Percentiles rank a stretch among this genome's conserved stretches.
These are phyloP conservation scores for Anastatus disparis DNA, from an alignment of 1,140 invertebrate genomes.

Conservation along the genomic window DNA sequence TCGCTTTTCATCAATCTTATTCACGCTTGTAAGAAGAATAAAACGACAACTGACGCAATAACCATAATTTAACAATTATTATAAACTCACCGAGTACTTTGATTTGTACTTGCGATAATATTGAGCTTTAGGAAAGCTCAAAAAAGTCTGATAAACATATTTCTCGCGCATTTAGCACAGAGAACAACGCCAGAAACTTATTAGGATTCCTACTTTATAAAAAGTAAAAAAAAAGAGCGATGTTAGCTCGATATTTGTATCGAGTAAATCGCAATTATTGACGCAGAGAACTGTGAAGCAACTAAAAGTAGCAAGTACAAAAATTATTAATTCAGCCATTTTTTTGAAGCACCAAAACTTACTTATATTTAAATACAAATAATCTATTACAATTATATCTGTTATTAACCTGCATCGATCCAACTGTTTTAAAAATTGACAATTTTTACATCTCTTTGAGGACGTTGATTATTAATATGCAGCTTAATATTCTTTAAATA, in stretches of 20 bases:
- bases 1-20: not conserved
- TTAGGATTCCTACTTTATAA: constrained; percentile 21
- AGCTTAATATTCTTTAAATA: not conserved
- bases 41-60: constrained; percentile 17
- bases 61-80: constrained; percentile 26
- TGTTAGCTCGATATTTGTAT: not conserved
- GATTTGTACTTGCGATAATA: constrained; percentile 28
- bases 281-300: not conserved
- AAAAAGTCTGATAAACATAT: constrained; percentile 7
- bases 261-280: not conserved
- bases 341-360: constrained; percentile 28
- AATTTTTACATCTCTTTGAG: not conserved
- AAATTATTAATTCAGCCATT: constrained; percentile 6
- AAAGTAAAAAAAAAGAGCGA: constrained; percentile 29
- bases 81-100: constrained; percentile 32
- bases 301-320: constrained; percentile 22
- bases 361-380: constrained; percentile 14
- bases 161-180: not conserved
- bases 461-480: not conserved
- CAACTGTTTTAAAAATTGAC: constrained; percentile 1
- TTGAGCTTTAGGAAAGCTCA: not conserved
- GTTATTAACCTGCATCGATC: too few species aligned
- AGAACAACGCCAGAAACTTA: constrained; percentile 6
- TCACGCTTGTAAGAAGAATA: not conserved
- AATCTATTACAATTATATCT: constrained; percentile 13